Evolutionary conservation across 2,888 invertebrate species (phyloP), one percentile per base, ranked within the genome.

Genomic region (Branchipolynoe longqiensis): DNA sequence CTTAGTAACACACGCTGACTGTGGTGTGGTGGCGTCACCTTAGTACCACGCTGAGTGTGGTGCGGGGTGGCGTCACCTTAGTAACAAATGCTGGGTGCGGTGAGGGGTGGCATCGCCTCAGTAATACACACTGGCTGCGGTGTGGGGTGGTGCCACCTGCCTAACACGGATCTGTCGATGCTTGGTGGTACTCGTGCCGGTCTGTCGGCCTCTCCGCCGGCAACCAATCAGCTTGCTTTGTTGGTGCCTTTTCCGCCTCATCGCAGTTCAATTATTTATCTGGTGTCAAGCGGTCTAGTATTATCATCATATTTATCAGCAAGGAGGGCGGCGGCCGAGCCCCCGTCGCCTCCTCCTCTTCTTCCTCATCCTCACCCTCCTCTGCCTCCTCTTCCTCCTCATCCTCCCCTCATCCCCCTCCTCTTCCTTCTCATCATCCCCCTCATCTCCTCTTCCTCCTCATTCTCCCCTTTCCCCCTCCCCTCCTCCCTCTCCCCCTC

Each of bases 231-330:
- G 62, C 62, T 56, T 25, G 31, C 31, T 14, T 62, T 62, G 25
- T 62, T 62, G 62, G 14, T 28, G 62, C 31, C 18, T 69, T 69
- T 69, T 69, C 69, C 69, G 69, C 69, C 25, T 25, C 36, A 38
- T 14, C 69, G 69, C 69, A 69, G 69, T 69, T 69, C 69, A 69
- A 69, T 69, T 69, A 69, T 69, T 69, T 69, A 69, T 69, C 69
- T n/a, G 69, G 69, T 69, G 69, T 69, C 69, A 69, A 69, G 38
- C 38, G 36, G 36, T 69, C 36, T 38, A 25, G 69, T 38, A 69
- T 69, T 69, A 69, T 69, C 38, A 38, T 69, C 69, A 69, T 69
- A 69, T 69, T 69, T 69, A 69, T 69, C 69, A 69, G 69, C 18
- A 1, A 3, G 33, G 36, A 38, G 25, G 33, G 36, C 36, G 25